Evolutionary conservation across 2,113 vertebrate species (phyloP), one percentile per base, ranked within the genome.

Genomic region (Vanacampus margaritifer): DNA sequence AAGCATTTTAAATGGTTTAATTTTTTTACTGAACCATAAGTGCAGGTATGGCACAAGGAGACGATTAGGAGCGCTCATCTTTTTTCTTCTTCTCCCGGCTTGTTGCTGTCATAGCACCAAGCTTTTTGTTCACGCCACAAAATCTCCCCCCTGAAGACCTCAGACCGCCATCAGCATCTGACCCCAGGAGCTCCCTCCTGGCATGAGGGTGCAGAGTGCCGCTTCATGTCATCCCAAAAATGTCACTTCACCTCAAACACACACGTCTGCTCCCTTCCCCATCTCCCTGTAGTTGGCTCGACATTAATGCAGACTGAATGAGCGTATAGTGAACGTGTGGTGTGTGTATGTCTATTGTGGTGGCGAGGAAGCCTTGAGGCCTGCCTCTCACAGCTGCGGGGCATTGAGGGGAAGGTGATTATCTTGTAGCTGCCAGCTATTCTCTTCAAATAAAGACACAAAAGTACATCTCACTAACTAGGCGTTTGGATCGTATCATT

Each of bases 381-480:
- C 83, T 87, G 78, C 80, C 85, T 89, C 76, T 86, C 79, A 81
- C 83, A 69, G 86, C 87, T 87, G 64, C 76, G 58, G 87, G 87
- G 83, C 84, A 81, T 77, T 70, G 63, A 73, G 84, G 84, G 87
- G 84, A 85, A 87, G 88, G 83, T 92, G 90, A 93, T 91, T 93
- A 91, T 92, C 89, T 92, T 86, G 73, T 90, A 87, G 91, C 90
- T 91, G 85, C 88, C 85, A 91, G 89, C 89, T 73, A 89, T 86
- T 76, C 77, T 81, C 79, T 79, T 80, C 69, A 79, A 81, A 81
- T 83, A 79, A 87, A 84, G 81, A 89, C 76, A 68, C 78, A 83
- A n/a, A n/a, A 80, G 75, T 68, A 79, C 78, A 64, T 79, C 75
- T 24, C 53, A 74, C 74, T 83, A 86, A 86, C 81, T 69, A 77